Percentiles rank a stretch among this genome's conserved stretches.
phyloP scores from a whole-genome alignment of 2,113 vertebrate species.

The Gymnarchus niloticus region DNA sequence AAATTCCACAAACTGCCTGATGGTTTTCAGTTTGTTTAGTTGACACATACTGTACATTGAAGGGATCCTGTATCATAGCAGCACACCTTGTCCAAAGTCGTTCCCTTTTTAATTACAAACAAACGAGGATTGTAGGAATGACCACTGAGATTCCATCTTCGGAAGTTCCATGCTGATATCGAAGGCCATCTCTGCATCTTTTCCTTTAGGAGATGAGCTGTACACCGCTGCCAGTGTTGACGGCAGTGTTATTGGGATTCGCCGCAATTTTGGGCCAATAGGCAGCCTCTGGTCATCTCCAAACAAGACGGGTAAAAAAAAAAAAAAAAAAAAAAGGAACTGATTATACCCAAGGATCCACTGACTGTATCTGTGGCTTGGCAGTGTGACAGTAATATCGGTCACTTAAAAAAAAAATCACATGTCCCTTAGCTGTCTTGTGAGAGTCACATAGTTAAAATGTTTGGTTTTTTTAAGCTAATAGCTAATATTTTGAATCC shows the following conservation, averaged over 20 bases:
- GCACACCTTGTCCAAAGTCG: not conserved
- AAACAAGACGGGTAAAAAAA: constrained; percentile 5
- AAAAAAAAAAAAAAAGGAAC: not conserved
- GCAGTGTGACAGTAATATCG: not conserved
- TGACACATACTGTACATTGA: not conserved
- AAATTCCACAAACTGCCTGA: not conserved
- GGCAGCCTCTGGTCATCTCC: not conserved
- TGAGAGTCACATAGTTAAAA: not conserved
- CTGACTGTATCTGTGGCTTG: not conserved
- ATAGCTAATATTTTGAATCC: not conserved
- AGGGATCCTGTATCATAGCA: not conserved
- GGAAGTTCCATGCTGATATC: not conserved
- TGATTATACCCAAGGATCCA: not conserved
- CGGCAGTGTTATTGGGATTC: not conserved
- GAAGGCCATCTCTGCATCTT: not conserved
- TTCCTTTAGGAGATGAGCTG: constrained; percentile 21
- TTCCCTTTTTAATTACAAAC: not conserved
- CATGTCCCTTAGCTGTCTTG: too few species aligned
- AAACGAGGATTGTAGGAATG: not conserved
- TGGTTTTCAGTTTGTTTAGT: not conserved
- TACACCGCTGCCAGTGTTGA: constrained; percentile 7
- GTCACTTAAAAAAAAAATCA: not conserved
- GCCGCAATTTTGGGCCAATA: not conserved
- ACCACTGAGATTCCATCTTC: not conserved
- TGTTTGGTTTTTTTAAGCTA: not conserved